Percentiles rank a stretch among this genome's conserved stretches.
Evolutionary conservation across 2,797 vertebrate genomes (phyloP).

Genomic region (Smutsia gigantea): DNA sequence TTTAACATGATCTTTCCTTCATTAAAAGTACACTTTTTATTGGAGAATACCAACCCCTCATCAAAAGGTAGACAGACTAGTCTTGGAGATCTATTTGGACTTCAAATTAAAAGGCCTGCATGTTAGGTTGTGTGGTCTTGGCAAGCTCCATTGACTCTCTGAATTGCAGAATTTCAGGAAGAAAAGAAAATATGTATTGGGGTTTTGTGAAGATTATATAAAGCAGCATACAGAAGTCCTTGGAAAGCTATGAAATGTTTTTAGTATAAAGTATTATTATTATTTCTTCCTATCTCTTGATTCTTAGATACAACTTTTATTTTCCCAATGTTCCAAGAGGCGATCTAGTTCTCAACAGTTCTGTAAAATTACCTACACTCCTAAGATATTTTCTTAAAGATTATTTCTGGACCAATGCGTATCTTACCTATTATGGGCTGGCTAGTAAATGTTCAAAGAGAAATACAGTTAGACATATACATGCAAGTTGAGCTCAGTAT

Average conservation of each 20-base stretch:
- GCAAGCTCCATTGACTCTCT: background rate
- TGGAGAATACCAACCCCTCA: background rate
- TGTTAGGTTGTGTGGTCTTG: background rate
- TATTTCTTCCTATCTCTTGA: background rate
- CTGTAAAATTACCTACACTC: background rate
- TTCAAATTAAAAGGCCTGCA: background rate
- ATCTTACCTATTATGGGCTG: background rate
- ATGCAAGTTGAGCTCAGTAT: background rate
- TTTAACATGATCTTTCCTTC: background rate
- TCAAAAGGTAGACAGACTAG: background rate
- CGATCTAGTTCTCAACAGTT: conserved; percentile 34
- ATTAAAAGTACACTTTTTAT: background rate
- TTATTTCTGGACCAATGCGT: background rate
- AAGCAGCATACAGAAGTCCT: background rate
- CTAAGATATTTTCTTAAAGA: conserved; percentile 6
- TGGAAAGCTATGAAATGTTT: background rate
- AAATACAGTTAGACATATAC: background rate
- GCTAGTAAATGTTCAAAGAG: background rate
- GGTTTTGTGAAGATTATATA: background rate
- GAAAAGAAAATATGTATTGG: background rate
- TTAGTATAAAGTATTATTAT: background rate
- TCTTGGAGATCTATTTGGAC: background rate
- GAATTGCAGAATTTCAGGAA: background rate
- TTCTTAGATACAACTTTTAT: background rate
- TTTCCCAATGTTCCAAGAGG: background rate